These are phyloP conservation scores for Hipparchia semele DNA, from an alignment of 2,888 invertebrate genomes.

Conservation along the genomic window DNA sequence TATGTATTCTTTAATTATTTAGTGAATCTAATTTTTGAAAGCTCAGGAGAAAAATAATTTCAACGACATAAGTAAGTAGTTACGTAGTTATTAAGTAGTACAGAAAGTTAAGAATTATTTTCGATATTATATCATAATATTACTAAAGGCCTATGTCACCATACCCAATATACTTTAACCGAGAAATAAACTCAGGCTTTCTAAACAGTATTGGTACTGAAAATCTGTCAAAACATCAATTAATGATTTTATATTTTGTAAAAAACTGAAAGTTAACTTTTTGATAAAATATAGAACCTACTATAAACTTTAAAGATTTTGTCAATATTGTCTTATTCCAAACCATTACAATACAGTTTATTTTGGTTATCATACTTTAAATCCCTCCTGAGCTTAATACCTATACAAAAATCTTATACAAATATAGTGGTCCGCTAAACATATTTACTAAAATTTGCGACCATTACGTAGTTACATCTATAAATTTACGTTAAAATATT, in stretches of 20 bases:
- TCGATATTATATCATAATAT: too few species aligned
- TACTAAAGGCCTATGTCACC: too few species aligned
- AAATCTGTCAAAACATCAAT: too few species aligned
- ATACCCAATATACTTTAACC: too few species aligned
- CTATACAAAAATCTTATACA: conserved; percentile 7
- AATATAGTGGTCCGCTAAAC: conserved; percentile 26
- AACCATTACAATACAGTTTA: not conserved
- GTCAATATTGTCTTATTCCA: not conserved
- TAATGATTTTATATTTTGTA: too few species aligned
- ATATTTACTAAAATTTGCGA: conserved; percentile 22
- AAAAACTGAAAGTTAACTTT: too few species aligned
- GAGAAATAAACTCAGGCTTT: too few species aligned
- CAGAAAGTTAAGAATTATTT: too few species aligned
- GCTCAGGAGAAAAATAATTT: conserved; percentile 28
- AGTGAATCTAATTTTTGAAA: conserved; percentile 25
- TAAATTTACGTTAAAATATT: not conserved
- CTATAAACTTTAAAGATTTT: too few species aligned
- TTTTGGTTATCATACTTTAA: not conserved
- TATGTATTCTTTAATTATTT: conserved; percentile 4
- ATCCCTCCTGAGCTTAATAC: conserved; percentile 24
- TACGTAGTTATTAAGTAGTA: too few species aligned
- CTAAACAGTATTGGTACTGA: too few species aligned
- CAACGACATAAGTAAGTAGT: not conserved
- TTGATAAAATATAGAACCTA: too few species aligned
- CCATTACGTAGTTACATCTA: conserved; percentile 11